Conservation (phyloP, 2,888 invertebrate species). For the Phasia obesa region DNA sequence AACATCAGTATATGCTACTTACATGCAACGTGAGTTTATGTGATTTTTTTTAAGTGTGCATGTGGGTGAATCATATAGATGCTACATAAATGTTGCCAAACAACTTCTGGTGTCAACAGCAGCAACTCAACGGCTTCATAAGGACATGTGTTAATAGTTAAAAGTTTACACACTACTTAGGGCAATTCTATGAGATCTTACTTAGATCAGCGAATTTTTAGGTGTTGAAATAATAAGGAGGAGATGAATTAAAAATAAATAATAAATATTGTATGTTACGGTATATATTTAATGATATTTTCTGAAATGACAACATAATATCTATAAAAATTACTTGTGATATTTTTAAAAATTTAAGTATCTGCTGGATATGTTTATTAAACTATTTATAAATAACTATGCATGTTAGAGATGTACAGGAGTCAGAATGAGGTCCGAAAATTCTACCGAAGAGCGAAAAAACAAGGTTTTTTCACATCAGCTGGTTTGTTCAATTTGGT, state of each 20-base stretch:
- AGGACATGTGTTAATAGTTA: slow-evolving; percentile 16
- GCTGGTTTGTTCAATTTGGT: too few relatives aligned
- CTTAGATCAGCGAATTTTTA: not conserved
- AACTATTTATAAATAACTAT: too few relatives aligned
- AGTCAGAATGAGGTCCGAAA: too few relatives aligned
- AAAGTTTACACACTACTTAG: not conserved
- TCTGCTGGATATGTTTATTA: too few relatives aligned
- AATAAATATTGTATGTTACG: too few relatives aligned
- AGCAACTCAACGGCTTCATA: not conserved
- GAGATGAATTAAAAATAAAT: not conserved
- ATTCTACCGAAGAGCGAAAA: too few relatives aligned
- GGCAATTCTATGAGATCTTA: not conserved
- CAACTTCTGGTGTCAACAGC: slow-evolving; percentile 24
- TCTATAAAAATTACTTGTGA: too few relatives aligned
- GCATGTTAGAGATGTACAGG: too few relatives aligned
- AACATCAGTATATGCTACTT: not conserved
- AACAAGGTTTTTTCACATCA: too few relatives aligned
- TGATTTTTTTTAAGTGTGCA: not conserved
- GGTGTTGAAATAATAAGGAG: not conserved
- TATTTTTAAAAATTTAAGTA: too few relatives aligned
- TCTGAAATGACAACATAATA: too few relatives aligned
- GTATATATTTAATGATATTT: too few relatives aligned
- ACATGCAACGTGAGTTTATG: not conserved
- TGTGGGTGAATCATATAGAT: not conserved
- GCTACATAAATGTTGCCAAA: slow-evolving; percentile 9